Evolutionary conservation across 2,888 invertebrate species (phyloP).

Genomic region (Amphipyra tragopoginis): DNA sequence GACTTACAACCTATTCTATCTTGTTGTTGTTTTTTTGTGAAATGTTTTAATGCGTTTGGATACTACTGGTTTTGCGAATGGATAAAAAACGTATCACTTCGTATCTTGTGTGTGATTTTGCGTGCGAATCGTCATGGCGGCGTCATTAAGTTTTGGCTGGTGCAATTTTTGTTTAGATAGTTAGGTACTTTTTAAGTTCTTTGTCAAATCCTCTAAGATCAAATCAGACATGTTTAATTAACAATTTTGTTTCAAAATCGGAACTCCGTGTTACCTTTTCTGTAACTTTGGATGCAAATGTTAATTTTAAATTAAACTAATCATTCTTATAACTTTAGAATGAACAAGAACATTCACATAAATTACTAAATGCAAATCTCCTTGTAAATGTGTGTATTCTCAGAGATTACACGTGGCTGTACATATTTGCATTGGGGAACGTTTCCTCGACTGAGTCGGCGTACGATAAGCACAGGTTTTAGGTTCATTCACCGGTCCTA

Average conservation of each 20-base stretch:
- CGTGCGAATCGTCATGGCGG: not conserved
- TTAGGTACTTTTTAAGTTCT: no score
- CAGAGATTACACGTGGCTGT: constrained; percentile 43
- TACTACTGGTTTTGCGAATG: constrained; percentile 9
- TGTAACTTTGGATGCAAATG: no score
- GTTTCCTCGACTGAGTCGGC: constrained; percentile 68
- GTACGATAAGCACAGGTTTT: constrained; percentile 74
- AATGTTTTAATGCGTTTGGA: constrained; percentile 12
- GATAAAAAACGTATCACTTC: constrained; percentile 6
- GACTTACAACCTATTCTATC: constrained; percentile 7
- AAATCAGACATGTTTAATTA: not conserved
- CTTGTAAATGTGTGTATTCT: constrained; percentile 40
- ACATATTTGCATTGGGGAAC: constrained; percentile 67
- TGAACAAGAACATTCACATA: constrained; percentile 7
- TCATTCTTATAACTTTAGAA: not conserved
- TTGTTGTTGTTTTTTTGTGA: constrained; percentile 17
- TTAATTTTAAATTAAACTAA: no score
- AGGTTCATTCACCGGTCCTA: constrained; percentile 75
- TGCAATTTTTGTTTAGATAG: no score
- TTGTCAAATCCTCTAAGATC: no score
- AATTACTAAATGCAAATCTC: constrained; percentile 23
- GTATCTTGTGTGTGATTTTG: constrained; percentile 7
- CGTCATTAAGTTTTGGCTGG: no score
- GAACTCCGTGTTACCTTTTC: no score
- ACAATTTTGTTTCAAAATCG: no score